A percentile compares a stretch with the other conserved stretches of the same genome.
phyloP scores from a whole-genome alignment of 2,113 vertebrate genomes.

The Cavia aperea region DNA sequence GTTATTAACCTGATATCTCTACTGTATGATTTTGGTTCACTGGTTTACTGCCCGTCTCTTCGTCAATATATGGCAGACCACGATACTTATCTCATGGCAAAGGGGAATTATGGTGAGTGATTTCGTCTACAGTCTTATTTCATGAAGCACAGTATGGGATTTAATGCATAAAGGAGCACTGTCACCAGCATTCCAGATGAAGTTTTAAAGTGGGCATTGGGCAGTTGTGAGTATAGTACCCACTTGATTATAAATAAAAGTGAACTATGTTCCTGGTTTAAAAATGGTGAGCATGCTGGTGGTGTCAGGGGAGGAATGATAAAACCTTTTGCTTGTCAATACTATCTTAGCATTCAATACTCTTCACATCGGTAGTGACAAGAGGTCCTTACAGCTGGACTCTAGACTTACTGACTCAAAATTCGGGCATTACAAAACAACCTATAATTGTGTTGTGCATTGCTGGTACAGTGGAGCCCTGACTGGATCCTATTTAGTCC shows the following conservation, averaged over 20 bases:
- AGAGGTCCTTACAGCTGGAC: not conserved
- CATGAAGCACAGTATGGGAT: not conserved
- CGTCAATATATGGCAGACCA: conserved; percentile 3
- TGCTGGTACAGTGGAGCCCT: not conserved
- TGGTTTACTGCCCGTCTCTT: conserved; percentile 9
- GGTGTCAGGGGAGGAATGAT: not conserved
- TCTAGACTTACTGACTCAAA: not conserved
- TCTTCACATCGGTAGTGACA: not conserved
- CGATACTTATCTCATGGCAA: conserved; percentile 30
- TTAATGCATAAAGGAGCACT: not conserved
- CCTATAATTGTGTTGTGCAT: not conserved
- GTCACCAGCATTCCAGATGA: not conserved
- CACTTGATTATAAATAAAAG: not conserved
- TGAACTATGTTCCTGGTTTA: not conserved
- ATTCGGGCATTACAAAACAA: not conserved
- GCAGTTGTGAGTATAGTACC: not conserved
- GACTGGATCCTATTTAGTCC: not conserved
- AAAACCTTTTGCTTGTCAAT: not conserved
- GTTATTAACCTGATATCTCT: not conserved
- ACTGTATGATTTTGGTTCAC: not conserved
- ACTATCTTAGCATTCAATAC: not conserved
- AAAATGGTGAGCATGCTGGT: not conserved
- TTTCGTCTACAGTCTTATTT: conserved; percentile 16
- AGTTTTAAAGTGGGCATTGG: not conserved
- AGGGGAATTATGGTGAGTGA: conserved; percentile 42